Evolutionary conservation across 1,140 invertebrate species (phyloP), one percentile per base, ranked within the genome.

Genomic region (Triops cancriformis): DNA sequence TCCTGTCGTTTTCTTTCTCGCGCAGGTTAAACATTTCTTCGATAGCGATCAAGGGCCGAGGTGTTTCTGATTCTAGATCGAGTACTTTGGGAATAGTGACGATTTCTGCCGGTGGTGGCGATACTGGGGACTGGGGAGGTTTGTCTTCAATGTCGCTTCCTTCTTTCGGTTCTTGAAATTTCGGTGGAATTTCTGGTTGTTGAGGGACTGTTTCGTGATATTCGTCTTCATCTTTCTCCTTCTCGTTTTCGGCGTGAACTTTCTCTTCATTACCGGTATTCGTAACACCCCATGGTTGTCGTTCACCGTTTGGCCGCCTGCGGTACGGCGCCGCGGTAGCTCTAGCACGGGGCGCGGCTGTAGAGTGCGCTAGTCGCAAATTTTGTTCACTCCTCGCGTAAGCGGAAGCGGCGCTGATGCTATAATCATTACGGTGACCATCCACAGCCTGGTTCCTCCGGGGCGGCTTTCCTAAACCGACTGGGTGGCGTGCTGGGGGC

Each of bases 401-500:
- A 26, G 72, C 77, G 14, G 77, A 78, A 26, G 77, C 77, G 9
- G 77, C 77, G 14, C 64, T 78, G 6, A 78, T 23, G 27, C 77
- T 73, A 41, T 45, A 73, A 28, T 73, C 74, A 41, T 73, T 42
- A 12, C 77, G 77, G 23, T 78, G 77, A 11, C 23, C 73, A 27
- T 78, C 72, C 7, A 41, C 18, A 10, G 73, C 77, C 27, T 78
- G 64, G 51, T 23, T 64, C 51, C 51, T 64, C 14, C 11, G 5
- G 23, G n/a, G n/a, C 18, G 77, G 42, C 26, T 73, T 73, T 14
- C 43, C 75, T 5, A 28, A n/a, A 26, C 43, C 72, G 27, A 74
- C 45, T 26, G 74, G 42, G 37, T 73, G 72, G 18, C 74, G 73
- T 28, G 72, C 72, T 18, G 73, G 77, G 23, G 77, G 77, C n/a